Base-by-base conservation (phyloP, 2,797 vertebrate genomes). In the Chloroceryle amazona region DNA sequence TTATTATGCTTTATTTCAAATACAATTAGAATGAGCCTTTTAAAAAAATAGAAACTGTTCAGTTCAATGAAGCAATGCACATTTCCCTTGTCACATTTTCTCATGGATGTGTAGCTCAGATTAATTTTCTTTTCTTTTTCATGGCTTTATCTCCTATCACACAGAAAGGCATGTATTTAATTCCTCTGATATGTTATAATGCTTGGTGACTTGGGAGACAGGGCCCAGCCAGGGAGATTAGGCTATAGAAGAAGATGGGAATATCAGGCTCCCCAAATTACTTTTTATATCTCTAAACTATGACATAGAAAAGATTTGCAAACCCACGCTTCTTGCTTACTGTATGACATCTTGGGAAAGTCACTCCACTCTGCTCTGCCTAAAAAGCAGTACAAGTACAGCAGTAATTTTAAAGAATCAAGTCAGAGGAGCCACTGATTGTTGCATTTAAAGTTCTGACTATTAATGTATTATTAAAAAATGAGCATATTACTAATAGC, bases 331-430 rank as follows among this genome's bases (percentile, higher is more conserved):
- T 9, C 39, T 73, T 76, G 18, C 42, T 70, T 78, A 26, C 16
- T 81, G 31, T 49, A 14, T 62, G 46, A 52, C 12, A 39, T 42
- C 19, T 84, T 66, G n/a, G 35, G 23, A 66, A 78, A 62, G 10
- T 11, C 29, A 19, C 1, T 0, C 23, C 35, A 21, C 19, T 58
- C 35, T 65, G 9, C 37, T 41, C 0, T 55, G 16, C 6, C 20
- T 58, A 26, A 66, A 80, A 86, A 17, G 6, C 35, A 81, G 6
- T 25, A 10, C 15, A 62, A 78, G 82, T 23, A 22, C 3, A 71
- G 17, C 2, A 9, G 18, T 18, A 62, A 39, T 70, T 81, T 83
- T 70, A 26, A 78, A 54, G 29, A 62, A 58, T 33, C 5, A 16
- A 49, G 3, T 78, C 29, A 51, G 44, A 84, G 16, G 18, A 60